Base-by-base conservation (phyloP, 1,140 invertebrate species). In the Drosophila varians region DNA sequence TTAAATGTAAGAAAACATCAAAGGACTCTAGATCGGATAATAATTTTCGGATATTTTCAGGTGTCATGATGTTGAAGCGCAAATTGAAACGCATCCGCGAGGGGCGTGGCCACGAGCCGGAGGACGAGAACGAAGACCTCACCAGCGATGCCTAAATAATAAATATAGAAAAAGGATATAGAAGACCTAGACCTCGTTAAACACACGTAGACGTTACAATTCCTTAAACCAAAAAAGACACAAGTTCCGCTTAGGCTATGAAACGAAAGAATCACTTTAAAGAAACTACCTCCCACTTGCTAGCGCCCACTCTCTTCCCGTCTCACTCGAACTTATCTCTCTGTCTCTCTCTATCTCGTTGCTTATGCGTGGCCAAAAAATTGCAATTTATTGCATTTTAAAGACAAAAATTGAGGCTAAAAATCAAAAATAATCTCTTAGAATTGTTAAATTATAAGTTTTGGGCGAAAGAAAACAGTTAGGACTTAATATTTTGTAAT, bases 61-160 rank as follows among this genome's bases (percentile, higher is more conserved):
- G 90, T 36, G 87, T 91, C 26, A 91, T 91, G 90, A 91, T 90
- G 64, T 47, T 91, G 21, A 91, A 91, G 51, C 76, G 90, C 0
- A 91, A 91, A 58, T 69, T 91, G 23, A 91, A 90, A 36, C 88
- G 90, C 1, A 91, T 91, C 62, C 90, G 90, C 8, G 90, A 91
- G 49, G 90, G 90, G 31, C 89, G 88, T 31, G 90, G 89, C 4
- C 75, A 71, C 21, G 78, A 86, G 26, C 77, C 70, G 12, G 89
- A 91, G 45, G 78, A 91, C 62, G 90, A 90, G 12, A 86, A 47
- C 25, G 78, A 88, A 23, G 89, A 90, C 46, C 54, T 84, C 26
- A 43, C 51, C 19, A 46, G 23, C 47, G 75, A 38, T 16, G 25
- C 74, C 57, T 69, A 45, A 26, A 1, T n/a, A 34, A 11, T 3